Evolutionary conservation across 2,113 vertebrate species (phyloP).

Genomic region (Gnathonemus longibarbis): DNA sequence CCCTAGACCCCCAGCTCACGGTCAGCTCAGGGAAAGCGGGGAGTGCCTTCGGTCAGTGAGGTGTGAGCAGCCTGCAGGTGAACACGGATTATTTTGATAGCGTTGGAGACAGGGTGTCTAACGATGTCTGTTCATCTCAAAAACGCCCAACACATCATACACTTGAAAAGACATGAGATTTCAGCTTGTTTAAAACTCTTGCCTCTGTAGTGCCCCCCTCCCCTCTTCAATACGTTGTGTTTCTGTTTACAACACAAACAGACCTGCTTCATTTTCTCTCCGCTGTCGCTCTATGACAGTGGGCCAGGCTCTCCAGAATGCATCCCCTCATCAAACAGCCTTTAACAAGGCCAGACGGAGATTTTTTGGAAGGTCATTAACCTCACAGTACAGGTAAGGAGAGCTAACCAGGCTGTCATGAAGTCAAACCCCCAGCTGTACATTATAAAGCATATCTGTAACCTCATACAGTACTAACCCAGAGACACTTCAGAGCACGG

Average conservation of each 20-base stretch:
- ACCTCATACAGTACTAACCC: background rate
- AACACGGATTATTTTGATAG: background rate
- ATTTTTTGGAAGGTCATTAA: background rate
- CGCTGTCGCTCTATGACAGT: background rate
- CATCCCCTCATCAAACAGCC: background rate
- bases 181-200: background rate
- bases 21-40: background rate
- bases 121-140: background rate
- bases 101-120: background rate
- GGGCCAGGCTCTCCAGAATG: background rate
- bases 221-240: background rate
- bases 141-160: background rate
- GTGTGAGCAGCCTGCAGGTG: background rate
- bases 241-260: background rate
- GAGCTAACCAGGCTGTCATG: background rate
- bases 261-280: background rate
- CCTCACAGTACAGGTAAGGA: background rate
- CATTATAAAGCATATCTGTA: background rate
- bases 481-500: background rate
- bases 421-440: background rate
- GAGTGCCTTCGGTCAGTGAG: background rate
- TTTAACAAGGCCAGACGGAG: background rate
- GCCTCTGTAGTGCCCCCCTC: background rate
- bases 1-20: background rate
- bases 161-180: background rate